These are phyloP conservation scores for Agrypnia vestita DNA, from an alignment of 1,140 invertebrate species.

Conservation along the genomic window DNA sequence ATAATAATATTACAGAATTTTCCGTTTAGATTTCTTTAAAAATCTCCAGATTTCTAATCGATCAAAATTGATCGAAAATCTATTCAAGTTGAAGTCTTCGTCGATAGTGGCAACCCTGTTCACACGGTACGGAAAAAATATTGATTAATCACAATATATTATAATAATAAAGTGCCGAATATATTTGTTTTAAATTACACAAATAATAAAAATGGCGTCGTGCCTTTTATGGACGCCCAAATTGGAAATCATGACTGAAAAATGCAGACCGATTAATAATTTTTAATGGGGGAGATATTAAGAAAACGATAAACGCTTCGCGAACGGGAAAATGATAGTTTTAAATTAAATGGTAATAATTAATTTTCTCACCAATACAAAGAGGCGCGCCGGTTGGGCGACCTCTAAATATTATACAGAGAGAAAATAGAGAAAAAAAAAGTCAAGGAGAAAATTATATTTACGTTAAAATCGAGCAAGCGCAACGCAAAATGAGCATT, in stretches of 20 bases:
- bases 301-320: neutral
- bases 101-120: conserved; percentile 7
- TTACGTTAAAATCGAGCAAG: neutral
- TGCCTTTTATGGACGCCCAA: conserved; percentile 6
- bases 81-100: no score
- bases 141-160: conserved; percentile 37
- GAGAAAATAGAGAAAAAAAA: neutral
- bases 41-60: no score
- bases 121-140: neutral
- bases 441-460: conserved; percentile 1
- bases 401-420: neutral
- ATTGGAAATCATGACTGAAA: conserved; percentile 15
- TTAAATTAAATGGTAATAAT: neutral
- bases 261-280: conserved; percentile 38
- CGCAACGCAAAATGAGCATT: neutral
- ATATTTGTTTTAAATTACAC: conserved; percentile 41
- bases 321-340: neutral
- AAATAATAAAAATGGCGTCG: conserved; percentile 26
- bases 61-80: no score
- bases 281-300: conserved; percentile 17
- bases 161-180: conserved; percentile 27
- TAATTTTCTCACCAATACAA: no score
- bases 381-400: no score
- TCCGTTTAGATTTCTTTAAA: no score
- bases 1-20: no score